These are phyloP conservation scores for Galaxea fascicularis DNA, from an alignment of 92 coral and sea anemone genomes.

Conservation along the genomic window DNA sequence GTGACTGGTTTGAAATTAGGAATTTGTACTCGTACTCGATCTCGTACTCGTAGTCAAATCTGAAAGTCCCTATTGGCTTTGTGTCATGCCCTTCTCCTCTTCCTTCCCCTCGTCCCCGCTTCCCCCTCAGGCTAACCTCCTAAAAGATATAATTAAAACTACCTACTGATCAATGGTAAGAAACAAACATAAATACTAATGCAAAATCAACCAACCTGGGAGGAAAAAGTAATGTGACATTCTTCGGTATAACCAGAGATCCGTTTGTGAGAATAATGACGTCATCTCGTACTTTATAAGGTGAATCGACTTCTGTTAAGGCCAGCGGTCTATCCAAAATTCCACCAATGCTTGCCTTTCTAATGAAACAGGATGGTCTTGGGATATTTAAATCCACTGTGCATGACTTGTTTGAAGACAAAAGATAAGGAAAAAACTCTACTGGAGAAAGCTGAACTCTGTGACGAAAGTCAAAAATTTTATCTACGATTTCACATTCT, in stretches of 20 bases:
- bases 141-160: too few species aligned
- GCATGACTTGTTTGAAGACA: slow-evolving; percentile 42
- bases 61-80: too few species aligned
- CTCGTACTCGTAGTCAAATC: too few species aligned
- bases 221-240: slow-evolving; percentile 65
- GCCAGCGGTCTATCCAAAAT: slow-evolving; percentile 43
- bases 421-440: slow-evolving; percentile 55
- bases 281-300: slow-evolving; percentile 71
- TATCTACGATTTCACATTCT: slow-evolving; percentile 54
- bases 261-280: slow-evolving; percentile 67
- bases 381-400: neutral
- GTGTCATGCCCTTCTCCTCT: too few species aligned
- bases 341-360: slow-evolving; percentile 64
- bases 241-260: slow-evolving; percentile 57
- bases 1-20: too few species aligned
- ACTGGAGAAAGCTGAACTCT: slow-evolving; percentile 65
- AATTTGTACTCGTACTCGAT: too few species aligned
- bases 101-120: too few species aligned
- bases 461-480: slow-evolving; percentile 69
- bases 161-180: too few species aligned
- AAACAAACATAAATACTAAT: neutral
- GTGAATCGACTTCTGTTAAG: slow-evolving; percentile 35
- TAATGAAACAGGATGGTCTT: slow-evolving; percentile 50
- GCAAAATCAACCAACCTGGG: slow-evolving; percentile 27
- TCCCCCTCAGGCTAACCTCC: too few species aligned